Conservation (phyloP, 2,888 invertebrate species). For the Melanostoma scalare region DNA sequence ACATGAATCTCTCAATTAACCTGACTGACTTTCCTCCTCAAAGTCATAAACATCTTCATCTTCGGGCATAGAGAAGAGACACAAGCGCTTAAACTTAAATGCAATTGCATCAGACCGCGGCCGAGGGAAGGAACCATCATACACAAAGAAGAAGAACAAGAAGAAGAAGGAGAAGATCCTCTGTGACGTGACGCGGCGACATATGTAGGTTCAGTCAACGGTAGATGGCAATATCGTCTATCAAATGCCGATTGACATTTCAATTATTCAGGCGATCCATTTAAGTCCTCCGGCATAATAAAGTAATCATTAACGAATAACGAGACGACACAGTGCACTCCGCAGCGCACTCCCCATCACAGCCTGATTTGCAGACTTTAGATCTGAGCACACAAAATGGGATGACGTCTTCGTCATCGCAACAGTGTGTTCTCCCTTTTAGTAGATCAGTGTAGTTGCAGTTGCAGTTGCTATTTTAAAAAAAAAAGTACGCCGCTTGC, state of each 20-base stretch:
- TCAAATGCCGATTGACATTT: constrained; percentile 72
- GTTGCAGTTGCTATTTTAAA: constrained; percentile 33
- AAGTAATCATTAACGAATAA: constrained; percentile 59
- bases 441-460: constrained; percentile 24
- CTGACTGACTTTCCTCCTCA: constrained; percentile 68
- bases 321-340: constrained; percentile 14
- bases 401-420: constrained; percentile 30
- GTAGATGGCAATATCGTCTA: constrained; percentile 71
- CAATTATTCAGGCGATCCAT: constrained; percentile 72
- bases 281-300: constrained; percentile 69
- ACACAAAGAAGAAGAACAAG: neutral
- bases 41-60: constrained; percentile 70
- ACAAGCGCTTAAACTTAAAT: constrained; percentile 8
- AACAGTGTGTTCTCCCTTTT: constrained; percentile 37
- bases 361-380: neutral
- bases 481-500: constrained; percentile 8
- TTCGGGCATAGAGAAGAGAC: constrained; percentile 16
- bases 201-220: constrained; percentile 72
- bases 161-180: constrained; percentile 50
- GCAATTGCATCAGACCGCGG: neutral
- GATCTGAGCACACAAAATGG: constrained; percentile 20
- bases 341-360: constrained; percentile 9
- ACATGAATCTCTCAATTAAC: constrained; percentile 72
- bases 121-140: neutral
- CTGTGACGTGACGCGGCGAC: constrained; percentile 66